A percentile compares a stretch with the other conserved stretches of the same genome.
These are phyloP conservation scores for Drosophila macrothrix DNA, from an alignment of 2,888 invertebrate species.

Conservation along the genomic window DNA sequence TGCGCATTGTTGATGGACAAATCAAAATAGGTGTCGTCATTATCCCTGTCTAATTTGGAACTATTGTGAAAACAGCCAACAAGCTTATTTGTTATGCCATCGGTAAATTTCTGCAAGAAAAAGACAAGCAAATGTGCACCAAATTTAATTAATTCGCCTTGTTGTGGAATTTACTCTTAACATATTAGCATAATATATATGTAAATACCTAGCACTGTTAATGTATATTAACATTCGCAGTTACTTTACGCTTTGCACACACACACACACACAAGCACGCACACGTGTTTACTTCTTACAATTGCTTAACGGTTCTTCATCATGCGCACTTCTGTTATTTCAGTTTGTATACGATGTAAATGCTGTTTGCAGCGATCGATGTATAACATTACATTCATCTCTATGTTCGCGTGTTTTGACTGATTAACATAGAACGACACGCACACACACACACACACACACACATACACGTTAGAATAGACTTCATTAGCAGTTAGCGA, in stretches of 20 bases:
- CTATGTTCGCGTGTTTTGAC: not conserved
- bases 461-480: not conserved
- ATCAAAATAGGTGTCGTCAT: slow-evolving; percentile 49
- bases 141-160: not conserved
- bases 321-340: not conserved
- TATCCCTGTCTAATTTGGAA: slow-evolving; percentile 52
- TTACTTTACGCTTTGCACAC: not conserved
- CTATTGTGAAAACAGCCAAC: slow-evolving; percentile 89
- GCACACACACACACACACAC: not conserved
- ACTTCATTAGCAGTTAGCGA: not conserved
- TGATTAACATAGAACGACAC: not conserved
- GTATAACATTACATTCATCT: not conserved
- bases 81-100: slow-evolving; percentile 97
- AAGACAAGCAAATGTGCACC: slow-evolving; percentile 50
- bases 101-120: slow-evolving; percentile 92
- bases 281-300: not conserved
- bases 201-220: not conserved
- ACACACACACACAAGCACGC: not conserved
- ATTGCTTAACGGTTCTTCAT: not conserved
- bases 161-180: not conserved
- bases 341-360: not conserved
- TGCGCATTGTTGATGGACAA: slow-evolving; percentile 51
- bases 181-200: not conserved
- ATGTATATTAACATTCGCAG: not conserved
- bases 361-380: not conserved